These are phyloP conservation scores for Aphodius granarius DNA, from an alignment of 2,888 invertebrate genomes.

Conservation along the genomic window DNA sequence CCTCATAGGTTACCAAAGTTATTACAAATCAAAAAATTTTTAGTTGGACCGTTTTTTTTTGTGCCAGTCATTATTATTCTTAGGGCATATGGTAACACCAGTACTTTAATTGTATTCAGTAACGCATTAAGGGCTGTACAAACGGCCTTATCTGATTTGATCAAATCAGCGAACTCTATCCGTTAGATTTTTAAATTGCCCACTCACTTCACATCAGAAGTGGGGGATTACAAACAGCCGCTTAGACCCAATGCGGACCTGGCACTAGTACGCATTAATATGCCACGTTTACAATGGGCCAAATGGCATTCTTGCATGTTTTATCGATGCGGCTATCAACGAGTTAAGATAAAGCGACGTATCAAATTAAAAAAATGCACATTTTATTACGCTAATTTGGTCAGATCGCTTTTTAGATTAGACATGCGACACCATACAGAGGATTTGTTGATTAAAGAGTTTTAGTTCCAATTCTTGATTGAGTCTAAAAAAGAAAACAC, in stretches of 20 bases:
- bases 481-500: no score
- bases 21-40: no score
- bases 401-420: not conserved
- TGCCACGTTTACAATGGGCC: not conserved
- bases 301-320: not conserved
- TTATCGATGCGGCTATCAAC: not conserved
- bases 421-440: no score
- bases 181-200: not conserved
- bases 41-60: no score
- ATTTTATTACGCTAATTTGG: not conserved
- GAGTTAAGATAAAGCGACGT: not conserved
- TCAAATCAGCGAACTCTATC: not conserved
- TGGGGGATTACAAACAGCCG: not conserved
- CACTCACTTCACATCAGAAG: not conserved
- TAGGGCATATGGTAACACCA: not conserved
- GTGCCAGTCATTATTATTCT: not conserved
- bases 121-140: not conserved
- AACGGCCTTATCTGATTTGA: not conserved
- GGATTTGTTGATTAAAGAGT: no score
- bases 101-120: not conserved
- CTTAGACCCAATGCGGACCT: not conserved
- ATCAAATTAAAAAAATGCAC: not conserved
- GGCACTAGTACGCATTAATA: not conserved
- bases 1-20: no score
- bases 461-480: no score